Evolutionary conservation across 2,797 vertebrate species (phyloP), one percentile per base, ranked within the genome.

Genomic region (Cyclopterus lumpus): DNA sequence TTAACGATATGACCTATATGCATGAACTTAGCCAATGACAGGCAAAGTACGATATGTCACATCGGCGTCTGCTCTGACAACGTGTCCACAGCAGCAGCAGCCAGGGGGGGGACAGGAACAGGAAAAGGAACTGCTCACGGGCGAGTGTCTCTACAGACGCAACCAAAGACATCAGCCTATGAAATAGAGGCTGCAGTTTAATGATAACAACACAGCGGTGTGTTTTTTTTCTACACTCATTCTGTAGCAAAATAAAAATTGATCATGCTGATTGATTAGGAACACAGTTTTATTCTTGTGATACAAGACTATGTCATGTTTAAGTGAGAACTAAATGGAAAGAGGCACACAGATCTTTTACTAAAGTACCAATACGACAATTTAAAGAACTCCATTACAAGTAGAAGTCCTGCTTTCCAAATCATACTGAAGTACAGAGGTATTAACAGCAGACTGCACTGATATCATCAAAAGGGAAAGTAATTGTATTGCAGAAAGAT

Each of bases 91-190:
- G 34, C 79, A 72, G 66, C 63, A 81, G 65, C 78, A 76, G 48
- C 32, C 42, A 11, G 58, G 67, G 40, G 54, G 70, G 42, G 58
- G 73, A 60, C 84, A 91, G 91, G 88, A 91, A 90, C 88, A 92
- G 91, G 89, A 94, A 94, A 16, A 91, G 91, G 87, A 91, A 92
- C 74, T 79, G 83, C 78, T 91, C 84, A 88, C 58, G 61, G 62
- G 82, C 75, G 61, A 81, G 66, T 69, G 83, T 89, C 89, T 90
- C 84, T 88, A 90, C 88, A 92, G 71, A 88, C 36, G 74, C 82
- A 78, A 83, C 80, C 71, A 84, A 71, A 90, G 85, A 81, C 57
- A 87, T 79, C 59, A 60, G 67, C 71, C 36, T 67, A 75, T 61
- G 51, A 74, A 65, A 72, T 49, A 58, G 60, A 84, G 44, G 38